Conservation (phyloP, 2,888 invertebrate species). For the Aplocera efformata region DNA sequence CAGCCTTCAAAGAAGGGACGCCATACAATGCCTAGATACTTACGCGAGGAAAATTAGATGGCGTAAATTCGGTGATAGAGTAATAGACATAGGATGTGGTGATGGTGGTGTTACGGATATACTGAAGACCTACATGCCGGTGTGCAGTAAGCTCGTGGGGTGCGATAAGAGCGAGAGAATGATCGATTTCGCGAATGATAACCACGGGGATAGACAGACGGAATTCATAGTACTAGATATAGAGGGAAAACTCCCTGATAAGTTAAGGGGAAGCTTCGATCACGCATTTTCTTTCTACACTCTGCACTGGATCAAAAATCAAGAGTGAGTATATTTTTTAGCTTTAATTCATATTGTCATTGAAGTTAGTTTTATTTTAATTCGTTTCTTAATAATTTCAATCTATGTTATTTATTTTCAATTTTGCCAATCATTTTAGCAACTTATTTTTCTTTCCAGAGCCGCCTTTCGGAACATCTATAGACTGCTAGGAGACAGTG, state of each 20-base stretch:
- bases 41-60: constrained; percentile 81
- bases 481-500: constrained; percentile 83
- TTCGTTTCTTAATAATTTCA: too few relatives aligned
- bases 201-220: constrained; percentile 64
- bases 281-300: constrained; percentile 89
- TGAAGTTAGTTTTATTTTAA: too few relatives aligned
- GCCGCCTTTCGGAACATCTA: constrained; percentile 69
- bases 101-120: constrained; percentile 84
- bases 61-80: constrained; percentile 66
- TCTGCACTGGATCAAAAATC: constrained; percentile 88
- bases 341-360: not conserved
- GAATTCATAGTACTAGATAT: constrained; percentile 82
- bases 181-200: constrained; percentile 83
- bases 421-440: not conserved
- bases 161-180: constrained; percentile 86
- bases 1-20: constrained; percentile 82
- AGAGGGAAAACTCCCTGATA: constrained; percentile 65
- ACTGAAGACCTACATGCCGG: constrained; percentile 82
- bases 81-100: constrained; percentile 88
- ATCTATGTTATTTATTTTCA: constrained; percentile 55
- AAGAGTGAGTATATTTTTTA: constrained; percentile 75
- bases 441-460: constrained; percentile 64
- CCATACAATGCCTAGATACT: constrained; percentile 81
- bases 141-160: constrained; percentile 76
- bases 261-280: constrained; percentile 77